Evolutionary conservation across 2,797 vertebrate species (phyloP), one percentile per base, ranked within the genome.

Genomic region (Acanthurus lineatus): DNA sequence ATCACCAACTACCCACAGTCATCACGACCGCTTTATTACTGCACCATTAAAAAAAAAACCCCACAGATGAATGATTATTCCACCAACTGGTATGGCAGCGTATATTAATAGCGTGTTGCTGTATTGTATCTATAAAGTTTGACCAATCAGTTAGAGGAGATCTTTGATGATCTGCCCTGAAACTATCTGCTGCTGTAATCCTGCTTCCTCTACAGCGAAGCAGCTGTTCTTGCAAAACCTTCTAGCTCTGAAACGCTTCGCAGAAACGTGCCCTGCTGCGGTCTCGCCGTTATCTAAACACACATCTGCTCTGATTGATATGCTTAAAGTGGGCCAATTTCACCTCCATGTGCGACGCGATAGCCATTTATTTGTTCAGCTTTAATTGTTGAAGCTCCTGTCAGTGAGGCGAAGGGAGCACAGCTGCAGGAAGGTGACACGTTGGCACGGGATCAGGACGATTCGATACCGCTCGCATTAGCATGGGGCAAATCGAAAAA

Each of bases 321-420:
- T 83, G 93, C 90, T 77, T 73, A 76, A 91, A 89, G 88, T 76
- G 76, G 83, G 88, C 84, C 89, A 86, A 90, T 91, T 91, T 88
- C 90, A 75, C 71, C 79, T 85, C 79, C 45, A 51, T 5, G 69
- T 14, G 71, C 17, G 64, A 81, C 54, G 86, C 63, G 88, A 90
- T 83, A 73, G 86, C 77, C 86, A 81, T 92, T 90, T 94, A 91
- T 94, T 94, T 95, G 91, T 77, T 91, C 92, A 93, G 92, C 92
- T 93, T 92, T 94, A 94, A 94, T 93, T 92, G 91, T 73, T 72
- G 88, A 86, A 84, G 89, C 82, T 71, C 68, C 89, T 82, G 87
- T 92, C 92, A 89, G 86, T 42, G 58, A 47, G 73, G 88, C 79
- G 4, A 2, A 2, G 69, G 59, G 78, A 80, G 81, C 89, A 54